Base-by-base conservation (phyloP, 2,888 invertebrate genomes). In the Meta bourneti region DNA sequence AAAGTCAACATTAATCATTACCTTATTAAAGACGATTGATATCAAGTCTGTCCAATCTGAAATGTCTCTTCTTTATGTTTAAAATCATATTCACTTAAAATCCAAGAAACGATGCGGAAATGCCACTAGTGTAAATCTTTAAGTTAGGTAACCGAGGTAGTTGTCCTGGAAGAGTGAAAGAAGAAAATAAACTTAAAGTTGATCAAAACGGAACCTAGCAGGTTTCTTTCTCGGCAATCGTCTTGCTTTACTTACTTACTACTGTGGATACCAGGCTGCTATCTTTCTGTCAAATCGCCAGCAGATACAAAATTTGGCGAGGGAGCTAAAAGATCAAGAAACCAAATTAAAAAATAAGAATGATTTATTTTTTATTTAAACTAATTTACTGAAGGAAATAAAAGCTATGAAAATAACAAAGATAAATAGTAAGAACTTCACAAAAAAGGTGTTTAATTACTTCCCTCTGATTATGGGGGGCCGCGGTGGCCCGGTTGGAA, bases 81-180 rank as follows among this genome's bases (percentile, higher is more conserved):
- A 34, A 54, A 74, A 72, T 7, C 74, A 84, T 74, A 54, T 54
- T 74, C n/a, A 52, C 13, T 16, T 20, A 84, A 84, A 72, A 84
- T 75, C 83, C 83, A 84, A 74, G 34, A 84, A 87, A 87, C 78
- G 71, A 79, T 87, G 79, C 87, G 87, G 87, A 87, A 87, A 87
- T 87, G 79, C 87, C 87, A 84, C 87, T 87, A 69, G 34, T 78
- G 85, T 85, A 74, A 72, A 84, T 84, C 54, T 84, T 51, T 74
- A 74, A 20, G 80, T 80, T 81, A 49, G 51, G 77, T 54, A 77
- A 77, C 78, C 34, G 89, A 78, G 89, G 89, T 89, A 89, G 89
- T 89, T 89, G 89, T 89, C 89, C 89, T 89, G 82, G 78, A 49
- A 89, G 71, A 75, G 52, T 61, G 61, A 72, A 75, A 74, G 52